Conservation (phyloP, 1,140 invertebrate genomes). For the Drosophila erecta region DNA sequence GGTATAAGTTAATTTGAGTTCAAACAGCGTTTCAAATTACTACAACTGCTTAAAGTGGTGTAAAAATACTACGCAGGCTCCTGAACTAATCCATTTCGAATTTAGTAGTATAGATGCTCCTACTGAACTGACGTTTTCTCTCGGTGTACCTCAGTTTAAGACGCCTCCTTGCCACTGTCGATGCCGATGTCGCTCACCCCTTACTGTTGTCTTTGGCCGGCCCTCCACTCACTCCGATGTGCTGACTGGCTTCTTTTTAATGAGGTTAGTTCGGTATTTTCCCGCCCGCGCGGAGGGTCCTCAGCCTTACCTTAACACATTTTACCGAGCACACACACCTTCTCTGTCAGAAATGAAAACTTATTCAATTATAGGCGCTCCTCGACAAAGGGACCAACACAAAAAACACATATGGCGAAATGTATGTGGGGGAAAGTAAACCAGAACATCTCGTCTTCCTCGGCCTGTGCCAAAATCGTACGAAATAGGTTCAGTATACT, state of each 20-base stretch:
- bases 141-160: conserved; percentile 19
- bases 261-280: conserved; percentile 73
- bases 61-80: too few species aligned
- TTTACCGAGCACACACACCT: conserved; percentile 48
- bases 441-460: conserved; percentile 41
- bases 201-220: conserved; percentile 45
- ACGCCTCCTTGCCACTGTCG: conserved; percentile 34
- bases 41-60: too few species aligned
- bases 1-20: too few species aligned
- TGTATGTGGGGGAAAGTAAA: conserved; percentile 26
- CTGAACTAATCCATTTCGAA: too few species aligned
- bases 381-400: conserved; percentile 53
- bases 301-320: conserved; percentile 63
- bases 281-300: conserved; percentile 22
- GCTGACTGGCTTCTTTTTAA: conserved; percentile 65
- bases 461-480: conserved; percentile 27
- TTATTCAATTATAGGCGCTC: conserved; percentile 78
- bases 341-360: conserved; percentile 66
- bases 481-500: background rate
- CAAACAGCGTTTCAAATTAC: too few species aligned
- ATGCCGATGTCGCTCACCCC: conserved; percentile 40
- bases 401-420: conserved; percentile 15
- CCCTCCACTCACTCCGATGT: conserved; percentile 8
- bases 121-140: background rate
- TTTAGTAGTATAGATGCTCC: too few species aligned